Conservation (phyloP, 2,113 vertebrate genomes). For the Galbula dea region DNA sequence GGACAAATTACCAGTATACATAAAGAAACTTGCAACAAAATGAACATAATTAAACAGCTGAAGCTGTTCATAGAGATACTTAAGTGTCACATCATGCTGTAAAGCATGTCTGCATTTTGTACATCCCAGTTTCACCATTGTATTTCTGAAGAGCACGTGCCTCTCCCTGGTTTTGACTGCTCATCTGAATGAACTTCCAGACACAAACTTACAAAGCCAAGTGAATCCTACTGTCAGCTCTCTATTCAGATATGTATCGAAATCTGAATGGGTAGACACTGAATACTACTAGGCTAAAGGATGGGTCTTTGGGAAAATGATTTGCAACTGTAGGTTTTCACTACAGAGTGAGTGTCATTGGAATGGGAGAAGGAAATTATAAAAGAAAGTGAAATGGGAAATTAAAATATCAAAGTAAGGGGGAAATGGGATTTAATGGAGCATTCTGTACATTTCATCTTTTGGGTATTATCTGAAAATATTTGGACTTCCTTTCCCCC, state of each 20-base stretch:
- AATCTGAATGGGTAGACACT: not conserved
- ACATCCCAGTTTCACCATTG: not conserved
- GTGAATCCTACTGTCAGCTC: not conserved
- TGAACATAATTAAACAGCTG: constrained; percentile 14
- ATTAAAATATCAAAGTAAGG: constrained; percentile 73
- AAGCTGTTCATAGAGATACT: not conserved
- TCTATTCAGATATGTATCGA: not conserved
- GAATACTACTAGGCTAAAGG: not conserved
- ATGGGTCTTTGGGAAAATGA: constrained; percentile 47
- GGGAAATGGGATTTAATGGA: constrained; percentile 68
- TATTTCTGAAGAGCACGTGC: not conserved
- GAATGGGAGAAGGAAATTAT: constrained; percentile 66
- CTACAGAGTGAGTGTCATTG: constrained; percentile 26
- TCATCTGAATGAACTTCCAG: constrained; percentile 14
- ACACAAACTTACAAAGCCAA: not conserved
- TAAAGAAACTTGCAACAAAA: constrained; percentile 21
- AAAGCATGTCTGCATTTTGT: not conserved
- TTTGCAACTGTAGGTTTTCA: constrained; percentile 19
- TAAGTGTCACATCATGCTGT: not conserved
- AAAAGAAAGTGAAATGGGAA: constrained; percentile 73
- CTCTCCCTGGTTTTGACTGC: not conserved
- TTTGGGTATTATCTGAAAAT: constrained; percentile 56
- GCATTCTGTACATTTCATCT: constrained; percentile 57
- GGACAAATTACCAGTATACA: constrained; percentile 38
- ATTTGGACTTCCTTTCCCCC: constrained; percentile 45